phyloP scores from a whole-genome alignment of 2,888 invertebrate genomes.

The Amiota mariae region DNA sequence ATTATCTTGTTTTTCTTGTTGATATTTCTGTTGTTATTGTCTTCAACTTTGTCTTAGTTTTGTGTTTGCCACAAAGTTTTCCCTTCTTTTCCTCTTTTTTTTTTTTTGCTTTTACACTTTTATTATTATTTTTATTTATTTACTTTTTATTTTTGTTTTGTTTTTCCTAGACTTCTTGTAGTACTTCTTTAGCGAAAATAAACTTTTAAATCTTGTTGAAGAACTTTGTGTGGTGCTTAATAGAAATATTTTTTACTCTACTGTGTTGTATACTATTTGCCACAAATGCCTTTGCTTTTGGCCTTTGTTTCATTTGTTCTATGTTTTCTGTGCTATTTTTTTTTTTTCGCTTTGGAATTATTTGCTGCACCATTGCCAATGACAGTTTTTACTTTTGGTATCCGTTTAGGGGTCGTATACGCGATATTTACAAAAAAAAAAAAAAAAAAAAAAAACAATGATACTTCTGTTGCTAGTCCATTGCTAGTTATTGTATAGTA shows the following conservation, averaged over 20 bases:
- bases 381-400: background rate
- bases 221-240: slow-evolving; percentile 32
- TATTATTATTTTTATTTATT: slow-evolving; percentile 18
- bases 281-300: background rate
- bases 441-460: too few relatives aligned
- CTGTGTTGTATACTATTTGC: slow-evolving; percentile 27
- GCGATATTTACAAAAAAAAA: slow-evolving; percentile 8
- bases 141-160: too few relatives aligned
- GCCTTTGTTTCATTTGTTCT: background rate
- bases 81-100: slow-evolving; percentile 5
- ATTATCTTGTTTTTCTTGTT: background rate
- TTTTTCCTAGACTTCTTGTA: background rate
- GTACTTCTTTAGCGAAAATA: slow-evolving; percentile 36
- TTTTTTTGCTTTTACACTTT: slow-evolving; percentile 3
- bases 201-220: slow-evolving; percentile 44
- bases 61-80: slow-evolving; percentile 10
- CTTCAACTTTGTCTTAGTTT: slow-evolving; percentile 2
- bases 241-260: slow-evolving; percentile 48
- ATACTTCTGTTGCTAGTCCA: background rate
- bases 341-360: background rate
- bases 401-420: slow-evolving; percentile 14
- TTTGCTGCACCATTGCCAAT: slow-evolving; percentile 1
- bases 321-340: background rate
- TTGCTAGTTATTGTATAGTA: background rate
- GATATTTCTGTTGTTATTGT: background rate